phyloP scores from a whole-genome alignment of 2,797 vertebrate species.

The Bradypus variegatus region DNA sequence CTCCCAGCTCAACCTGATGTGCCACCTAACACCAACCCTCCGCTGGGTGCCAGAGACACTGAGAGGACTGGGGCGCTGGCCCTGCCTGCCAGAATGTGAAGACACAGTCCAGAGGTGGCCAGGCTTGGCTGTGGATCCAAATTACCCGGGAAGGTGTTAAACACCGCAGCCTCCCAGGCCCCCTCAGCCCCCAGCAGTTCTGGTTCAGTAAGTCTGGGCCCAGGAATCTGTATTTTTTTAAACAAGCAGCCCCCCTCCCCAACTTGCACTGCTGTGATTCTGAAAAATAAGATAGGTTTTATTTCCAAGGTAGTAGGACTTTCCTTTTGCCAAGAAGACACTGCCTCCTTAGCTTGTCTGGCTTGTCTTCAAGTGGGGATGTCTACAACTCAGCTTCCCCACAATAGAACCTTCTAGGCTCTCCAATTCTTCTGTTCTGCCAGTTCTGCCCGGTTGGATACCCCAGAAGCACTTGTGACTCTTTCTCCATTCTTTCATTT shows the following conservation, averaged over 20 bases:
- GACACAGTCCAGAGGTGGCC: background rate
- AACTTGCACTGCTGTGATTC: background rate
- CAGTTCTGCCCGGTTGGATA: background rate
- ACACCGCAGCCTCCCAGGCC: background rate
- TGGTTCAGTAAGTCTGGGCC: background rate
- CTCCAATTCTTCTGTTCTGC: background rate
- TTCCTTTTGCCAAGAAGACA: background rate
- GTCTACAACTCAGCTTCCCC: background rate
- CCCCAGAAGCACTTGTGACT: background rate
- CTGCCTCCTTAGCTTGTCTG: too few relatives aligned
- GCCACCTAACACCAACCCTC: background rate
- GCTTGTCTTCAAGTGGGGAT: background rate
- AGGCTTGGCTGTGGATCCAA: background rate
- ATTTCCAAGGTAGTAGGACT: background rate
- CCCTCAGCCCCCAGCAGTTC: background rate
- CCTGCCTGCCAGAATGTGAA: background rate
- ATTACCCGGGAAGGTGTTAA: background rate
- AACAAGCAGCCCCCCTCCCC: background rate
- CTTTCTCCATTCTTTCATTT: background rate
- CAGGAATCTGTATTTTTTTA: background rate
- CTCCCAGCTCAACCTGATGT: background rate
- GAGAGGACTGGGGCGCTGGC: fast-evolving
- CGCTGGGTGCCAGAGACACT: background rate
- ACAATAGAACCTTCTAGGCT: background rate
- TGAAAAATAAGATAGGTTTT: background rate